phyloP scores from a whole-genome alignment of 2,113 vertebrate species.

The crab-eating macaque (Macaca fascicularis) region DNA sequence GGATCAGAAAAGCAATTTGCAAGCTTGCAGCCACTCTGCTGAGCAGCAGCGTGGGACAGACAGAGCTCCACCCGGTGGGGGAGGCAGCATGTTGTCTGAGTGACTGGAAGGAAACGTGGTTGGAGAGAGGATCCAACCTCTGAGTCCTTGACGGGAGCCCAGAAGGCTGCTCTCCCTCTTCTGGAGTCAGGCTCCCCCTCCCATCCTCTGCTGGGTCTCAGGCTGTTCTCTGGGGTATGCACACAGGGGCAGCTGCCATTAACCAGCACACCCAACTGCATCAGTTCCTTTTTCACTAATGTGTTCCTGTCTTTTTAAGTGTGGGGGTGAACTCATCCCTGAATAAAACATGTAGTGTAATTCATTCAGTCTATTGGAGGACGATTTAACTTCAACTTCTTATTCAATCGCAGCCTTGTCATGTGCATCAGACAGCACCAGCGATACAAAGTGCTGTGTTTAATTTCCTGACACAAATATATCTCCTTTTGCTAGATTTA shows the following conservation, averaged over 20 bases:
- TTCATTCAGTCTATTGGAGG: not conserved
- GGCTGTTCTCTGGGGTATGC: not conserved
- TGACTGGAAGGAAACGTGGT: not conserved
- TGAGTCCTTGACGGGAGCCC: not conserved
- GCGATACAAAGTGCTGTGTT: not conserved
- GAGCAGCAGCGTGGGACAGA: not conserved
- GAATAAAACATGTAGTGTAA: not conserved
- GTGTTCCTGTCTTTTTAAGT: not conserved
- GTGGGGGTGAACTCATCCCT: not conserved
- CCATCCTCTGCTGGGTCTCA: not conserved
- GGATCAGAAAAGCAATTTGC: not conserved
- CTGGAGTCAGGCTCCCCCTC: not conserved
- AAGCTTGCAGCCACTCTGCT: not conserved
- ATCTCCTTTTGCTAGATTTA: not conserved
- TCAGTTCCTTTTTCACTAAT: not conserved
- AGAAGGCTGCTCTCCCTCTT: not conserved
- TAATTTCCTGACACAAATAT: not conserved
- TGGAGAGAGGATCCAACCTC: not conserved
- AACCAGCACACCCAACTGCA: no score
- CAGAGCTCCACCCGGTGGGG: rapidly evolving
- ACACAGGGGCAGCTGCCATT: not conserved
- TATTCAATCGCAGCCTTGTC: not conserved
- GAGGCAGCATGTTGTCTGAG: not conserved
- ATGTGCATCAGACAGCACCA: not conserved
- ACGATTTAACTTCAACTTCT: not conserved